phyloP scores from a whole-genome alignment of 2,797 vertebrate species.

The Podarcis lilfordi region DNA sequence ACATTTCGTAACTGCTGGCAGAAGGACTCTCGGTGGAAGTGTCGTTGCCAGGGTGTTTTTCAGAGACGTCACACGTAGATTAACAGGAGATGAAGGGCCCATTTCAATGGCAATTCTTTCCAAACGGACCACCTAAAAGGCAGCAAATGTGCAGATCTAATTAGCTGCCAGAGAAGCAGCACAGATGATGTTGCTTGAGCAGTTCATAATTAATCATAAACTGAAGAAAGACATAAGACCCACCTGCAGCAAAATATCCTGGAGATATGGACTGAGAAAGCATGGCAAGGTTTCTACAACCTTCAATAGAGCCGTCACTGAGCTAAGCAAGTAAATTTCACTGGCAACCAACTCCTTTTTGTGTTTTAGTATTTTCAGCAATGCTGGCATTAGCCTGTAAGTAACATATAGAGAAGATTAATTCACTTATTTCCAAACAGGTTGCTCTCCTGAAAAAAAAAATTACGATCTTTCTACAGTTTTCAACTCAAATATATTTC shows the following conservation, averaged over 20 bases:
- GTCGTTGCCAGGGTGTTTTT: conserved; percentile 85
- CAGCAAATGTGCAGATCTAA: background rate
- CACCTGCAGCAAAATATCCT: conserved; percentile 83
- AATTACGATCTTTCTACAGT: background rate
- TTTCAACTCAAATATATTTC: background rate
- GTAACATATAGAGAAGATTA: conserved; percentile 11
- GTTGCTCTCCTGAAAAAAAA: background rate
- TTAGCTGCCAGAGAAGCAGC: conserved; percentile 5
- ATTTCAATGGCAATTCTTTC: conserved; percentile 77
- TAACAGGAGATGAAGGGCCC: conserved; percentile 82
- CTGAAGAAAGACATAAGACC: background rate
- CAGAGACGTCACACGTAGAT: conserved; percentile 79
- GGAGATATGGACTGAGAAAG: conserved; percentile 94
- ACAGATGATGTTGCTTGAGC: background rate
- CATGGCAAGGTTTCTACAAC: conserved; percentile 88
- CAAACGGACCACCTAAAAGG: conserved; percentile 83
- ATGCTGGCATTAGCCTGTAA: conserved; percentile 88
- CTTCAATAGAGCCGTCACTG: conserved; percentile 88
- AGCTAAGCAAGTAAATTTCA: conserved; percentile 91
- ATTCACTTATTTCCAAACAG: conserved; percentile 2
- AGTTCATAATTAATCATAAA: background rate
- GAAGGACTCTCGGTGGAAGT: conserved; percentile 87
- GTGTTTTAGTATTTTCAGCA: conserved; percentile 80
- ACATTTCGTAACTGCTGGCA: conserved; percentile 85
- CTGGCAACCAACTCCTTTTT: conserved; percentile 83